Percentiles rank a stretch among this genome's conserved stretches.
Evolutionary conservation across 1,140 invertebrate species (phyloP).

Genomic region (Lepidotrigona ventralis): DNA sequence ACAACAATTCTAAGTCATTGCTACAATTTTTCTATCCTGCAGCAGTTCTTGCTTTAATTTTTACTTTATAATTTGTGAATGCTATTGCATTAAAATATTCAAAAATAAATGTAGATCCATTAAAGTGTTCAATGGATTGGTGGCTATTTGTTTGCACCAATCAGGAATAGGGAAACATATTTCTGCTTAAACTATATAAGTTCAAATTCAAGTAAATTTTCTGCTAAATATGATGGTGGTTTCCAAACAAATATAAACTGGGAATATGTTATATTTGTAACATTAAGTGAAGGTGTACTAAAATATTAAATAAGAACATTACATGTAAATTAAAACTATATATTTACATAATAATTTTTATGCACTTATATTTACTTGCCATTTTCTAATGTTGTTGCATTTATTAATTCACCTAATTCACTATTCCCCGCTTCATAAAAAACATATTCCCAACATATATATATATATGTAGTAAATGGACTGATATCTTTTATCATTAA

Average conservation of each 20-base stretch:
- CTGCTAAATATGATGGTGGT: constrained; percentile 64
- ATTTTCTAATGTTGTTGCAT: constrained; percentile 61
- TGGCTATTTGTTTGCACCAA: constrained; percentile 43
- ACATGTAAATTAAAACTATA: background rate
- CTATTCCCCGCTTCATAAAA: constrained; percentile 58
- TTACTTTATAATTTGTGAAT: constrained; percentile 63
- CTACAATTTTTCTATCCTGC: constrained; percentile 68
- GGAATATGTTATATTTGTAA: constrained; percentile 55
- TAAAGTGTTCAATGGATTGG: constrained; percentile 17
- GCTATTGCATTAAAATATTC: constrained; percentile 50
- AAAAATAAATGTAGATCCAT: constrained; percentile 33
- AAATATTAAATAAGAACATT: constrained; percentile 32
- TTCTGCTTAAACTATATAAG: constrained; percentile 65
- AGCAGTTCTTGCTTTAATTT: constrained; percentile 66
- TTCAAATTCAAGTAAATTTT: constrained; percentile 63
- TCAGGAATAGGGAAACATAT: constrained; percentile 54
- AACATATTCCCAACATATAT: constrained; percentile 58
- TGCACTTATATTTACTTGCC: constrained; percentile 49
- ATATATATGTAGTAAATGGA: constrained; percentile 68
- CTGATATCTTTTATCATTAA: constrained; percentile 55
- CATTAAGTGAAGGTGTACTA: constrained; percentile 59
- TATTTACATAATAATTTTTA: background rate
- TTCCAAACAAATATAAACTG: constrained; percentile 68
- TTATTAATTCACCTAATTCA: constrained; percentile 44
- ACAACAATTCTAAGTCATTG: constrained; percentile 31